Percentiles rank a stretch among this genome's conserved stretches.
Conservation (phyloP, 2,113 vertebrate species). For the Myiozetetes cayanensis region DNA sequence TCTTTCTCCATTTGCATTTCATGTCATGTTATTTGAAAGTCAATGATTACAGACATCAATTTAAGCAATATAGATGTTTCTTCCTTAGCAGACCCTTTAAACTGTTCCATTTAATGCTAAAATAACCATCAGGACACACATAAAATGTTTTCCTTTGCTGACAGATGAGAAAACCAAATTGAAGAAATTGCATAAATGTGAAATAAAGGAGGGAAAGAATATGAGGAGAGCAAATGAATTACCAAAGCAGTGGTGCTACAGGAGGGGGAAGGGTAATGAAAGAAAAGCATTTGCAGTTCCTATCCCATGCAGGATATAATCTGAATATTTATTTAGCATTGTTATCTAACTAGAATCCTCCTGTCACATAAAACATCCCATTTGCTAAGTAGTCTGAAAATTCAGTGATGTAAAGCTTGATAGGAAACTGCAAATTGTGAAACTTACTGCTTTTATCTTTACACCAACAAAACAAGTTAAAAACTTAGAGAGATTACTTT, state of each 20-base stretch:
- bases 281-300: constrained; percentile 5
- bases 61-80: not conserved
- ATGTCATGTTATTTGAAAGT: constrained; percentile 27
- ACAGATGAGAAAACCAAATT: constrained; percentile 37
- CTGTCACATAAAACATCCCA: constrained; percentile 26
- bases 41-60: constrained; percentile 41
- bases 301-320: not conserved
- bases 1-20: not conserved
- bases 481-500: constrained; percentile 31
- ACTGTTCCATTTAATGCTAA: constrained; percentile 15
- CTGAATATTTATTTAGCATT: not conserved
- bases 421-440: constrained; percentile 31
- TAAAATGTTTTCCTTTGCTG: constrained; percentile 33
- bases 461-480: constrained; percentile 41
- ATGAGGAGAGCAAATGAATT: constrained; percentile 2
- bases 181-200: constrained; percentile 28
- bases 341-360: constrained; percentile 25
- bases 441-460: constrained; percentile 52
- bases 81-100: constrained; percentile 43
- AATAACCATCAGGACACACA: constrained; percentile 10
- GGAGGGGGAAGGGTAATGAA: constrained; percentile 12
- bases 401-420: constrained; percentile 25
- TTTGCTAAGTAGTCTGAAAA: constrained; percentile 44
- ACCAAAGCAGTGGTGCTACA: not conserved
- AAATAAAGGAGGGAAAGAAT: constrained; percentile 42